Percentiles rank a stretch among this genome's conserved stretches.
Conservation (phyloP, 2,113 vertebrate genomes). For the Gobiocypris rarus region DNA sequence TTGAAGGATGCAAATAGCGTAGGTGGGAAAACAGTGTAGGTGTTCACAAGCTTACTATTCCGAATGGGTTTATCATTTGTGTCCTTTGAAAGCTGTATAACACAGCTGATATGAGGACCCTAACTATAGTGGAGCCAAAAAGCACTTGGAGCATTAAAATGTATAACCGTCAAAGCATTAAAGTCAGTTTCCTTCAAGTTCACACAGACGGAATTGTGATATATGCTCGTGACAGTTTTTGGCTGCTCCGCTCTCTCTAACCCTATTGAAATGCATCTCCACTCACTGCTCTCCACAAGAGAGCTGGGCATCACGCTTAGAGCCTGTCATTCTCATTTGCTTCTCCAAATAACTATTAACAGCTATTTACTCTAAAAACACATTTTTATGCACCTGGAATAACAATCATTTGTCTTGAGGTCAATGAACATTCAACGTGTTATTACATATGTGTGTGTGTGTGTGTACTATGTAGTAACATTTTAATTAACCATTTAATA, state of each 20-base stretch:
- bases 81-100: not conserved
- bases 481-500: too few species aligned
- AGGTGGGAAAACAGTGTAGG: not conserved
- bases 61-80: not conserved
- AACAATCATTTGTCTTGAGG: not conserved
- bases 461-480: too few species aligned
- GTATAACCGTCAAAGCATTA: not conserved
- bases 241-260: not conserved
- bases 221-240: constrained; percentile 2
- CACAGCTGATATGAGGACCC: not conserved
- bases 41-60: constrained; percentile 1
- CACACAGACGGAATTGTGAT: not conserved
- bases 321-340: constrained; percentile 25
- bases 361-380: not conserved
- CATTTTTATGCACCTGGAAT: not conserved
- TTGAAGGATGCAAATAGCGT: not conserved
- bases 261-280: constrained; percentile 55
- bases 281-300: constrained; percentile 8
- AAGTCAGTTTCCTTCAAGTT: constrained; percentile 6
- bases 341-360: not conserved
- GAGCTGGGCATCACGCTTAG: constrained; percentile 31
- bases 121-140: not conserved
- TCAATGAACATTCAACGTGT: not conserved
- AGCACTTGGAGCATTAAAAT: not conserved
- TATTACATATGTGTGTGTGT: not conserved